phyloP scores from a whole-genome alignment of 1,140 invertebrate genomes.

The Ridgeia piscesae region DNA sequence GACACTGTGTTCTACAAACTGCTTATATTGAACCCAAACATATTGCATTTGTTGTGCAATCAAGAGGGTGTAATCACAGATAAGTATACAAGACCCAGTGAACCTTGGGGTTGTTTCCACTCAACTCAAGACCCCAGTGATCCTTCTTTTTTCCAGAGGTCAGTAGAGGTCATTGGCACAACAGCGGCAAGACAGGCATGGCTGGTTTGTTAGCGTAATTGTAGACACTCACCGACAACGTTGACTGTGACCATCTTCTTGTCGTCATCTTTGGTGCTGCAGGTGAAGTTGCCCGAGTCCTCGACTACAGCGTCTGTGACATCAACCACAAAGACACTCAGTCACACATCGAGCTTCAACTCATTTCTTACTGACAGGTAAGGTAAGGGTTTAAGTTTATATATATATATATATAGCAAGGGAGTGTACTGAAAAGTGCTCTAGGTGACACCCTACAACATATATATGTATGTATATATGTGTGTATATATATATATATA shows the following conservation, averaged over 20 bases:
- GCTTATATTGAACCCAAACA: background rate
- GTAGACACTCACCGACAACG: background rate
- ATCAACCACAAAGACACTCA: background rate
- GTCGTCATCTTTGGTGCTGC: background rate
- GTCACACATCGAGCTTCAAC: background rate
- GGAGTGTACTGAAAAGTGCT: too few relatives aligned
- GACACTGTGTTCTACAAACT: background rate
- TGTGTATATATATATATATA: too few relatives aligned
- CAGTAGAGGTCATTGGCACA: background rate
- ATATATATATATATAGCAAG: too few relatives aligned
- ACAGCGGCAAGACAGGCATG: background rate
- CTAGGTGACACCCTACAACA: too few relatives aligned
- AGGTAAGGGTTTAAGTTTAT: too few relatives aligned
- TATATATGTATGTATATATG: too few relatives aligned
- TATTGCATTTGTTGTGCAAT: background rate
- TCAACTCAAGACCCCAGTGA: too few relatives aligned
- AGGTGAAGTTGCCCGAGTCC: background rate
- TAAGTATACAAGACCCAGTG: background rate
- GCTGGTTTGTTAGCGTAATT: background rate
- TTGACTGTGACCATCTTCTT: background rate
- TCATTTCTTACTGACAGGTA: too few relatives aligned
- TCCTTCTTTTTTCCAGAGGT: too few relatives aligned
- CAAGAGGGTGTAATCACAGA: background rate
- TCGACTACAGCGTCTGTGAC: background rate
- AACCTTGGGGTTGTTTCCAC: background rate